Evolutionary conservation across 2,888 invertebrate genomes (phyloP), one percentile per base, ranked within the genome.

Genomic region (Dynastes hyllus): DNA sequence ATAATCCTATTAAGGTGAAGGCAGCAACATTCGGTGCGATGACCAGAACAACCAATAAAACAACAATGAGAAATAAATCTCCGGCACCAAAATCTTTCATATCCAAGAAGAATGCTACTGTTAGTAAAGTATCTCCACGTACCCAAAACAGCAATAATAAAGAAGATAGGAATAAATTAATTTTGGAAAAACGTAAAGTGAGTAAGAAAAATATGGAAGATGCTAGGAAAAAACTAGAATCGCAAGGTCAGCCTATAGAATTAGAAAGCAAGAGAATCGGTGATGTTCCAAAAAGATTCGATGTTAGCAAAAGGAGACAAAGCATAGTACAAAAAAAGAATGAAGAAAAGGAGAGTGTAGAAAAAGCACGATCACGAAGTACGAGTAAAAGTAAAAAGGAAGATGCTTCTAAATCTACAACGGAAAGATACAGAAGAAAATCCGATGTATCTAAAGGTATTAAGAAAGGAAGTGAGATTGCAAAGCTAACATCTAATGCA

Each of bases 1-100:
- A 13, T 51, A 66, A 66, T 32, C 67, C 67, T 9, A 67, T 82
- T 29, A 82, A 81, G 77, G 76, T 83, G 0, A 82, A 81, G 75
- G 73, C 81, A 8, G 81, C 82, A 8, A 81, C 81, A 8, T 77
- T 76, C 22, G 81, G 76, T 8, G 80, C 81, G 3, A 80, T 67
- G 45, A 78, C 78, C 22, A 80, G 80, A 27, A 9, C n/a, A 9
- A 50, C 79, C 3, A 22, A 58, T 27, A 40, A 32, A n/a, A 2
- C 69, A 13, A 69, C 27, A 16, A 27, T 11, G 16, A 51, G 50
- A 27, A 51, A 11, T 27, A 78, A 73, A 66, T 75, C 78, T 4
- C 71, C 73, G 2, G 75, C 78, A 8, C 66, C 71, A 22, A 75
- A 73, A 71, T 50, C 79, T 2, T 58, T 77, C 37, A 9, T 67